Percentiles rank a stretch among this genome's conserved stretches.
phyloP scores from a whole-genome alignment of 2,113 vertebrate species.

The Cebus imitator region DNA sequence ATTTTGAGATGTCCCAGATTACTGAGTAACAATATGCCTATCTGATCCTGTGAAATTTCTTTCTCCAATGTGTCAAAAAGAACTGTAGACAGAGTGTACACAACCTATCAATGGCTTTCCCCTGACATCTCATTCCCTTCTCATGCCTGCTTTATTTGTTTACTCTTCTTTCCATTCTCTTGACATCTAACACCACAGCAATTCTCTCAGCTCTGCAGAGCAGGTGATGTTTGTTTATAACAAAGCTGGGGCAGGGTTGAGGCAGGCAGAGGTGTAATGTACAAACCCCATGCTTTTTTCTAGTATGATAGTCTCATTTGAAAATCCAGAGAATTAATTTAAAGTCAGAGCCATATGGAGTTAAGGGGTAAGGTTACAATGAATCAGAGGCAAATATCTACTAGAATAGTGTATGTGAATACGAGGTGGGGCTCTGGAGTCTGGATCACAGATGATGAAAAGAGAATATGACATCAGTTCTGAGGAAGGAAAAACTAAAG shows the following conservation, averaged over 20 bases:
- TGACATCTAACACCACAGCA: not conserved
- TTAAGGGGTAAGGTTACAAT: not conserved
- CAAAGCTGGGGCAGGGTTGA: not conserved
- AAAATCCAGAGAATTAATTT: slow-evolving; percentile 21
- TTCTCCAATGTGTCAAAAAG: not conserved
- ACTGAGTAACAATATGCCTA: not conserved
- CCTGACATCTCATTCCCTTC: not conserved
- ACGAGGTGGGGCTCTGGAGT: not conserved
- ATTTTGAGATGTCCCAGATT: not conserved
- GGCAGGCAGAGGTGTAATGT: not conserved
- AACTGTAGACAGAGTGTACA: not conserved
- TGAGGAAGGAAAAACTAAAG: not conserved
- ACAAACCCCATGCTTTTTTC: not conserved
- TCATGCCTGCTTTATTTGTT: not conserved
- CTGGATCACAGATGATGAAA: not conserved
- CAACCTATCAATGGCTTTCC: not conserved
- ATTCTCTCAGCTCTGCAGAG: not conserved
- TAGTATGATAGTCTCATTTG: not conserved
- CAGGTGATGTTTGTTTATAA: not conserved
- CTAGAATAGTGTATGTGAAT: not conserved
- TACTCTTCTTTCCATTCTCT: not conserved
- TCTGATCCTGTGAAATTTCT: not conserved
- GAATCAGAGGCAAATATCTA: not conserved
- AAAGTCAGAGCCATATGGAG: not conserved
- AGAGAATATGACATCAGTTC: not conserved